These are phyloP conservation scores for Ametastegia equiseti DNA, from an alignment of 2,888 invertebrate species.

Conservation along the genomic window DNA sequence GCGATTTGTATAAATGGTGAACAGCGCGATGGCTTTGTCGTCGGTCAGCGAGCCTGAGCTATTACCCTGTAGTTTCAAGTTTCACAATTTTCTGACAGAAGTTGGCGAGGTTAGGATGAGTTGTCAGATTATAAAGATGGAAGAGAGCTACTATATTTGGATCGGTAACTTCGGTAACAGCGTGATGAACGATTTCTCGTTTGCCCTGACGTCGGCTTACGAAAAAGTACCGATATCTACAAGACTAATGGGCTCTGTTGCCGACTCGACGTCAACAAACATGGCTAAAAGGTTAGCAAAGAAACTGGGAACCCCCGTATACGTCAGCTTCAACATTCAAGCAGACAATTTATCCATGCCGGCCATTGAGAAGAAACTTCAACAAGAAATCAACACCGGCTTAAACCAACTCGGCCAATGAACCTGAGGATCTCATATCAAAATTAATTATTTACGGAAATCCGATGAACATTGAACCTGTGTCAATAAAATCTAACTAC, in stretches of 20 bases:
- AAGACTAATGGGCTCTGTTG: slow-evolving; percentile 70
- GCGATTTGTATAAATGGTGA: background rate
- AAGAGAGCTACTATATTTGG: slow-evolving; percentile 73
- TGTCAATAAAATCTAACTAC: background rate
- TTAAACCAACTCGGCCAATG: background rate
- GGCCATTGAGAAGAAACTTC: slow-evolving; percentile 68
- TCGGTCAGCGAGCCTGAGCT: slow-evolving; percentile 49
- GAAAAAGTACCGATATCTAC: slow-evolving; percentile 67
- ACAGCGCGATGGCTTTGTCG: slow-evolving; percentile 13
- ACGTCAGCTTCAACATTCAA: slow-evolving; percentile 73
- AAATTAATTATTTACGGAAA: background rate
- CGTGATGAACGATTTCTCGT: slow-evolving; percentile 69
- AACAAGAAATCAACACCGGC: slow-evolving; percentile 66
- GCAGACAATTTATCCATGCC: slow-evolving; percentile 64
- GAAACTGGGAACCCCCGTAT: slow-evolving; percentile 71
- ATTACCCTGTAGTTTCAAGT: slow-evolving; percentile 65
- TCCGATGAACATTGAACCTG: background rate
- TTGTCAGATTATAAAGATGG: slow-evolving; percentile 71
- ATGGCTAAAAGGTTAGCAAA: slow-evolving; percentile 72
- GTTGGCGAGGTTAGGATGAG: slow-evolving; percentile 65
- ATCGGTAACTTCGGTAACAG: slow-evolving; percentile 66
- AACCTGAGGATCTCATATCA: background rate
- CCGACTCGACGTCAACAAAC: slow-evolving; percentile 66
- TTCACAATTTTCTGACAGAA: slow-evolving; percentile 65
- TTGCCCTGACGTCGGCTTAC: slow-evolving; percentile 68